Percentiles rank a stretch among this genome's conserved stretches.
Evolutionary conservation across 2,888 invertebrate genomes (phyloP).

Genomic region (Altica lythri): DNA sequence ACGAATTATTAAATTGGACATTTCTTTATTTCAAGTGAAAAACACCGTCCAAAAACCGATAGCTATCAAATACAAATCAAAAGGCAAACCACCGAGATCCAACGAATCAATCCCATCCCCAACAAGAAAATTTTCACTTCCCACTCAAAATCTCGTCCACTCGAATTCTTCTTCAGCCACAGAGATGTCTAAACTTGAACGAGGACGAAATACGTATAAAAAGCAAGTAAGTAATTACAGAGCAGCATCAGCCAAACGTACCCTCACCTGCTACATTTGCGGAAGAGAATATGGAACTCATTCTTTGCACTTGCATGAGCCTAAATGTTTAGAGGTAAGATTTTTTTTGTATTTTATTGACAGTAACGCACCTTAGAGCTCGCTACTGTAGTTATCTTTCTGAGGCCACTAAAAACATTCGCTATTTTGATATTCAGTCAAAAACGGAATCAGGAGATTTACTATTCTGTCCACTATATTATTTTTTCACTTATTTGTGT

Average conservation of each 20-base stretch:
- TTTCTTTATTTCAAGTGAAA: slow-evolving; percentile 48
- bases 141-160: slow-evolving; percentile 38
- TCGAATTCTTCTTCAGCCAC: slow-evolving; percentile 28
- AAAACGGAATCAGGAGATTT: too few species aligned
- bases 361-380: too few species aligned
- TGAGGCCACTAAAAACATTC: too few species aligned
- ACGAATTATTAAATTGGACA: too few species aligned
- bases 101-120: slow-evolving; percentile 16
- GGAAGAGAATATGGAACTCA: slow-evolving; percentile 69
- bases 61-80: slow-evolving; percentile 57
- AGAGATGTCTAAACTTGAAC: slow-evolving; percentile 12
- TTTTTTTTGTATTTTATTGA: too few species aligned
- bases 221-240: slow-evolving; percentile 17
- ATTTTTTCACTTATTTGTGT: too few species aligned
- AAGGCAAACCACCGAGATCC: slow-evolving; percentile 31
- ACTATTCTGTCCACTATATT: too few species aligned
- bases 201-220: slow-evolving; percentile 7
- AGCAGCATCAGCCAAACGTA: slow-evolving; percentile 45
- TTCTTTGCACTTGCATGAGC: slow-evolving; percentile 69
- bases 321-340: slow-evolving; percentile 66
- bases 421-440: too few species aligned
- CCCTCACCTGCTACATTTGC: slow-evolving; percentile 67
- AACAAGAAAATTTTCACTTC: slow-evolving; percentile 33
- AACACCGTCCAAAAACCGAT: slow-evolving; percentile 61
- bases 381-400: too few species aligned